phyloP scores from a whole-genome alignment of 2,113 vertebrate genomes.

The Columba janthina region DNA sequence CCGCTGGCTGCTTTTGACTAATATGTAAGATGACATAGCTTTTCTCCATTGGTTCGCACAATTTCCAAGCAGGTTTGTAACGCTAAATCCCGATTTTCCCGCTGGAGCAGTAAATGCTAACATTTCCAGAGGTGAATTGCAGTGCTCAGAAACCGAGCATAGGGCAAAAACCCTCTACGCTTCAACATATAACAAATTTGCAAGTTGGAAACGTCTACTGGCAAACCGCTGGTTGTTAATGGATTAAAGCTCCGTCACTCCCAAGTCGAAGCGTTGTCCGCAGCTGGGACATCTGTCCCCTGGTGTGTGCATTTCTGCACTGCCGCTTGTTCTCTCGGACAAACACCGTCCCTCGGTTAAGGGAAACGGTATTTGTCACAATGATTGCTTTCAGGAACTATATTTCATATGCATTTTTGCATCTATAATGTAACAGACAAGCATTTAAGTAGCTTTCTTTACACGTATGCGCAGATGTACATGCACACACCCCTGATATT shows the following conservation, averaged over 20 bases:
- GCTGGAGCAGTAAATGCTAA: background rate
- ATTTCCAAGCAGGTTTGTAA: background rate
- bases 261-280: background rate
- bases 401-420: background rate
- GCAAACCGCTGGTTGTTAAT: background rate
- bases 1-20: constrained; percentile 51
- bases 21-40: constrained; percentile 56
- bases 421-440: background rate
- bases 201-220: background rate
- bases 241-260: background rate
- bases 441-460: background rate
- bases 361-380: background rate
- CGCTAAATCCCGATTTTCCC: background rate
- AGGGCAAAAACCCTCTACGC: background rate
- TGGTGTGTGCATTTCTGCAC: background rate
- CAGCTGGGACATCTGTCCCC: background rate
- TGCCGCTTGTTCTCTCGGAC: background rate
- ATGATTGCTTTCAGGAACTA: background rate
- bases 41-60: background rate
- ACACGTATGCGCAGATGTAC: background rate
- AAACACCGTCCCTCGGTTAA: background rate
- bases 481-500: too few relatives aligned
- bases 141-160: background rate
- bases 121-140: background rate
- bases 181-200: background rate